Conservation (phyloP, 2,797 vertebrate genomes). For the Fundulus diaphanus region DNA sequence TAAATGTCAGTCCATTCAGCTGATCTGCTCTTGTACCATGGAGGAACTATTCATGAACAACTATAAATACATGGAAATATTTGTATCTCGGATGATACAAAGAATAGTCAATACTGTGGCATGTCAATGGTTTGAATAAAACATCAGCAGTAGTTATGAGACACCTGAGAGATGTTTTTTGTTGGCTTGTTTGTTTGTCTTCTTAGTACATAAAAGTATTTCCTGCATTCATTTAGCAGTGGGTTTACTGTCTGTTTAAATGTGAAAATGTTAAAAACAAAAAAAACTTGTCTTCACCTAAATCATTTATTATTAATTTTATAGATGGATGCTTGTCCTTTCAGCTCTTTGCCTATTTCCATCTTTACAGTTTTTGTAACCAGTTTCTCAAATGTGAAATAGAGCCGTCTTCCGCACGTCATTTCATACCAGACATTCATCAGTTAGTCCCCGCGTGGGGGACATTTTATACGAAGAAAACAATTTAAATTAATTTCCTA, state of each 20-base stretch:
- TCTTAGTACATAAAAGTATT: background rate
- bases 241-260: background rate
- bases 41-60: no score
- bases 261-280: background rate
- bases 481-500: background rate
- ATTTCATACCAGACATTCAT: background rate
- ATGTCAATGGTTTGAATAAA: background rate
- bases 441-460: no score
- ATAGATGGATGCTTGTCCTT: background rate
- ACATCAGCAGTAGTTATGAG: background rate
- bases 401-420: background rate
- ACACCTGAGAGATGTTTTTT: background rate
- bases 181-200: background rate
- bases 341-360: background rate
- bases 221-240: no score
- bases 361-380: background rate
- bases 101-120: background rate
- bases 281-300: background rate
- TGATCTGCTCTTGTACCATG: no score
- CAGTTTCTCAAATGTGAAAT: background rate
- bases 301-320: background rate
- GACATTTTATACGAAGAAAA: background rate
- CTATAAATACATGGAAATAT: no score
- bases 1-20: no score
- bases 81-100: background rate